phyloP scores from a whole-genome alignment of 2,113 vertebrate species.

The Symphodus melops region DNA sequence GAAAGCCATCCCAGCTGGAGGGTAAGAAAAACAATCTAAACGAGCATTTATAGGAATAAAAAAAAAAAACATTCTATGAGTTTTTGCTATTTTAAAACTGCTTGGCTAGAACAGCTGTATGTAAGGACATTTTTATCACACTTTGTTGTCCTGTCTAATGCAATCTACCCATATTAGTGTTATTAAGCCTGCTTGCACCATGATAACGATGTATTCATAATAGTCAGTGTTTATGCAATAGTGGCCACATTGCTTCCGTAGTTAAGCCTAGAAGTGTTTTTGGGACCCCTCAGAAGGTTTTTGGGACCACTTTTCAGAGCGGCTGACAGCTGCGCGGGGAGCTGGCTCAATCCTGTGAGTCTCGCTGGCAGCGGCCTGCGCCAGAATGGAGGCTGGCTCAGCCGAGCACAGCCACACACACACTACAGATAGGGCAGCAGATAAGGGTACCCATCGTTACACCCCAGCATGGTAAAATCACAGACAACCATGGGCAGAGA shows the following conservation, averaged over 20 bases:
- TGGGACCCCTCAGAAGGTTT: conserved; percentile 55
- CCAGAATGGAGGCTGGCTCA: conserved; percentile 61
- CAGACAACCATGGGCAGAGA: conserved; percentile 47
- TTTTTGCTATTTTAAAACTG: no score
- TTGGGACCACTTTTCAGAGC: conserved; percentile 54
- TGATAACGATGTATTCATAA: conserved; percentile 42
- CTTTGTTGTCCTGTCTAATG: conserved; percentile 21
- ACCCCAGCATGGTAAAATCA: conserved; percentile 40
- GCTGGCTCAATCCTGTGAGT: conserved; percentile 61
- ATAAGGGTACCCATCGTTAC: conserved; percentile 38
- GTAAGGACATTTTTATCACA: conserved; percentile 20
- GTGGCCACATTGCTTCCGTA: conserved; percentile 38
- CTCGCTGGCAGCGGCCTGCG: conserved; percentile 56
- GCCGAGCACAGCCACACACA: conserved; percentile 68
- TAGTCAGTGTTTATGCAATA: conserved; percentile 52
- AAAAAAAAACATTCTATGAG: no score
- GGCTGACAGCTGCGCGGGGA: conserved; percentile 73
- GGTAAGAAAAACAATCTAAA: no score
- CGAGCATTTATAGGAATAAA: no score
- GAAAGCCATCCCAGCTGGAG: no score
- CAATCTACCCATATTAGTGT: conserved; percentile 49
- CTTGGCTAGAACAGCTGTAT: conserved; percentile 37
- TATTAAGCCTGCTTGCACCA: conserved; percentile 42
- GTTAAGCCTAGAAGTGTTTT: conserved; percentile 51
- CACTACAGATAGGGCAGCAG: conserved; percentile 55